phyloP scores from a whole-genome alignment of 1,140 invertebrate genomes.

The Musca domestica region DNA sequence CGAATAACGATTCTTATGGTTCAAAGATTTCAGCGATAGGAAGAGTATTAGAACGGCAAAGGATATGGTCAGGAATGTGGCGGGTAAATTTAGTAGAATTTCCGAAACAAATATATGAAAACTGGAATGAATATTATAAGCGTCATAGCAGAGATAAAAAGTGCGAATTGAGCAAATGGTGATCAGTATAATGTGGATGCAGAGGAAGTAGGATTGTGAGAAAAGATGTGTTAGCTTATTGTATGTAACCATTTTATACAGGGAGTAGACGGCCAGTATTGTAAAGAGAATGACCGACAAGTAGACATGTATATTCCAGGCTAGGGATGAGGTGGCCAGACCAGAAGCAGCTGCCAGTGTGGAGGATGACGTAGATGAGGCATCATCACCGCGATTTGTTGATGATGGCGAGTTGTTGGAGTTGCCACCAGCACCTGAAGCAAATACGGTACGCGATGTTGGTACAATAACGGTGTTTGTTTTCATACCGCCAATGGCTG shows the following conservation, averaged over 20 bases:
- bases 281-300: slow-evolving; percentile 78
- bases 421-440: slow-evolving; percentile 29
- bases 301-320: slow-evolving; percentile 88
- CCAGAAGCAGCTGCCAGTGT: slow-evolving; percentile 50
- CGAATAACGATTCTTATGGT: slow-evolving; percentile 63
- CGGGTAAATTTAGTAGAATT: slow-evolving; percentile 77
- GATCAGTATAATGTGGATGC: slow-evolving; percentile 76
- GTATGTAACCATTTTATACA: slow-evolving; percentile 77
- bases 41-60: slow-evolving; percentile 84
- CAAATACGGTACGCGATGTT: neutral
- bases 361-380: slow-evolving; percentile 30
- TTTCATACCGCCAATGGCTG: slow-evolving; percentile 35
- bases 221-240: slow-evolving; percentile 77
- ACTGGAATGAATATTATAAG: slow-evolving; percentile 78
- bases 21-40: slow-evolving; percentile 70
- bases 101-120: slow-evolving; percentile 76
- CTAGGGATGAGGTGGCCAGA: slow-evolving; percentile 68
- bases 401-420: slow-evolving; percentile 31
- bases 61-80: slow-evolving; percentile 78
- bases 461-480: neutral
- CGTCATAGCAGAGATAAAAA: slow-evolving; percentile 84
- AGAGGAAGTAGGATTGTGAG: slow-evolving; percentile 79
- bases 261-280: slow-evolving; percentile 74
- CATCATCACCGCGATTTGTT: slow-evolving; percentile 17
- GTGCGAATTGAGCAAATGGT: slow-evolving; percentile 76